A percentile compares a stretch with the other conserved stretches of the same genome.
These are phyloP conservation scores for Stomatorhinus ivindoensis DNA, from an alignment of 2,113 vertebrate species.

Conservation along the genomic window DNA sequence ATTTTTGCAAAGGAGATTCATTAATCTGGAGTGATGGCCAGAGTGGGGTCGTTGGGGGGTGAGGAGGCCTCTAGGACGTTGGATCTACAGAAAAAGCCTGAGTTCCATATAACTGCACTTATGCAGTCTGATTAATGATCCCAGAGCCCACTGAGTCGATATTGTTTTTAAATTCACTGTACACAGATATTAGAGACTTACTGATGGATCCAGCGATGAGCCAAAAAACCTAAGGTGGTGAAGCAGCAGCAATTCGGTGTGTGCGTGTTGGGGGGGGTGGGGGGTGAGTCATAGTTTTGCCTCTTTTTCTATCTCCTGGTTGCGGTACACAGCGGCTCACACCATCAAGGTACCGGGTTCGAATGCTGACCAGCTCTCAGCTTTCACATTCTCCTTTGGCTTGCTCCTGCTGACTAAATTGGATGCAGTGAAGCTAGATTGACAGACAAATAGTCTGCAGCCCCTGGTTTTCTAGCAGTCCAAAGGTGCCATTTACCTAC, in stretches of 20 bases:
- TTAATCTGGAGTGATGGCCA: neutral
- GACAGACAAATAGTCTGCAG: neutral
- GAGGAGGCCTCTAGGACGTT: neutral
- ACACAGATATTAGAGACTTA: constrained; percentile 5
- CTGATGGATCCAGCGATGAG: neutral
- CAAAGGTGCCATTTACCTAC: neutral
- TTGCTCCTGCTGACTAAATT: neutral
- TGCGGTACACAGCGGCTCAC: neutral
- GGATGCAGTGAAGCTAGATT: neutral
- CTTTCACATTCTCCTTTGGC: neutral
- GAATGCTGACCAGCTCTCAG: neutral
- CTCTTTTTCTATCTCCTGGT: neutral
- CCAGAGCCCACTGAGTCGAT: neutral
- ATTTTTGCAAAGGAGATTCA: neutral
- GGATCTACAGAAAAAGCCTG: neutral
- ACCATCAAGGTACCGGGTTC: neutral
- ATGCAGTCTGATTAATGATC: neutral
- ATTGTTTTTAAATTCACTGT: constrained; percentile 15
- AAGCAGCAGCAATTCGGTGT: neutral
- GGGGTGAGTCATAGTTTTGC: neutral
- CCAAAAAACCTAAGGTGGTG: neutral
- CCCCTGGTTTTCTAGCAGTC: neutral
- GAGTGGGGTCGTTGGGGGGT: neutral
- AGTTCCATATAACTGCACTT: neutral
- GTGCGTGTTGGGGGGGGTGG: neutral